These are phyloP conservation scores for Embidobia sp. DNA, from an alignment of 2,888 invertebrate species.

Conservation along the genomic window DNA sequence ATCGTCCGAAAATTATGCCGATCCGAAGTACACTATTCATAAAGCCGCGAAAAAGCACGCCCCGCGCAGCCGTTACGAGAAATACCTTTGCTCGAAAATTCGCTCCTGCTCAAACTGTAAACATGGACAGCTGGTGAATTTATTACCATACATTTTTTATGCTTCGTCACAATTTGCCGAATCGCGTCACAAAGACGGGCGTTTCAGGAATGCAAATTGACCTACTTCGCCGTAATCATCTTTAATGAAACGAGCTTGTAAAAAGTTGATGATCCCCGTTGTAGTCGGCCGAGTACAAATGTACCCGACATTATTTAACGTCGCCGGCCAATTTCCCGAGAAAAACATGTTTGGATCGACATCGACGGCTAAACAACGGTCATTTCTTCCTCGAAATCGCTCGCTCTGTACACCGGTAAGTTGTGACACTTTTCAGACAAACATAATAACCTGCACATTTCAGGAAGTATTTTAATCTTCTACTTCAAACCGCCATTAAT, in stretches of 20 bases:
- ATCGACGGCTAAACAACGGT: too few relatives aligned
- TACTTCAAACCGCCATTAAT: too few relatives aligned
- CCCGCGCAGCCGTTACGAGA: slow-evolving; percentile 41
- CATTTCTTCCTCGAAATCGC: too few relatives aligned
- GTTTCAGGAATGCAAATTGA: slow-evolving; percentile 4
- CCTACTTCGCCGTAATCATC: slow-evolving; percentile 5
- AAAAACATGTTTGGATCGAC: not conserved
- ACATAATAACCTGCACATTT: too few relatives aligned
- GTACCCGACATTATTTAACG: not conserved
- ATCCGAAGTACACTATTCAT: slow-evolving; percentile 16
- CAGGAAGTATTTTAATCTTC: too few relatives aligned
- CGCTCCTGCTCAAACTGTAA: slow-evolving; percentile 73
- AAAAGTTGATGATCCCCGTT: slow-evolving; percentile 1
- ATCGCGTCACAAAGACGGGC: slow-evolving; percentile 17
- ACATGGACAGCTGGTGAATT: slow-evolving; percentile 71
- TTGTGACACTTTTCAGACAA: too few relatives aligned
- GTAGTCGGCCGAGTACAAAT: not conserved
- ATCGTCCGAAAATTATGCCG: slow-evolving; percentile 22
- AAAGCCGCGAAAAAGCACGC: slow-evolving; percentile 49
- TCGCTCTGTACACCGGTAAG: too few relatives aligned
- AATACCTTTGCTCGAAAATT: slow-evolving; percentile 72
- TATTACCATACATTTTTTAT: slow-evolving; percentile 58
- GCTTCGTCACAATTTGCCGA: slow-evolving; percentile 25
- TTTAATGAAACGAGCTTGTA: slow-evolving; percentile 10
- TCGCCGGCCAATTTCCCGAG: not conserved